These are phyloP conservation scores for Aphodius sticticus DNA, from an alignment of 2,888 invertebrate species.

Conservation along the genomic window DNA sequence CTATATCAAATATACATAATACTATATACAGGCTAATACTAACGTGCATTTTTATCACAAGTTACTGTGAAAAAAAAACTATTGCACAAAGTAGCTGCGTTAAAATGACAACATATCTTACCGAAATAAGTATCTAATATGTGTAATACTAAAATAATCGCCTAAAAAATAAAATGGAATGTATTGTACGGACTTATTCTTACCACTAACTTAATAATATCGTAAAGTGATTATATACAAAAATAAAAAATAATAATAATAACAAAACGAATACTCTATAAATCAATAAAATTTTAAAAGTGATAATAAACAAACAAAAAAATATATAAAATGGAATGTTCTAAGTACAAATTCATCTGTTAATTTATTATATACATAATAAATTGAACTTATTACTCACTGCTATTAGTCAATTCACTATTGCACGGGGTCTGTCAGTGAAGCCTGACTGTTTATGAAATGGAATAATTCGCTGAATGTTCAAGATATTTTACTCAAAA, in stretches of 20 bases:
- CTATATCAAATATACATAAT: neutral
- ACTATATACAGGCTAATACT: conserved; percentile 26
- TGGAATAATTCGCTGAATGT: no score
- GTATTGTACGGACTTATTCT: conserved; percentile 43
- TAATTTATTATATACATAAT: neutral
- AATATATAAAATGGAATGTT: conserved; percentile 19
- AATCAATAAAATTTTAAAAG: conserved; percentile 5
- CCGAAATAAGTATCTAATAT: conserved; percentile 18
- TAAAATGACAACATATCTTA: conserved; percentile 35
- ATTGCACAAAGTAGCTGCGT: conserved; percentile 38
- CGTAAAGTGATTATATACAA: neutral
- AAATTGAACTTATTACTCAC: neutral
- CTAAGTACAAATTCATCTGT: neutral
- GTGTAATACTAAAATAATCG: conserved; percentile 9
- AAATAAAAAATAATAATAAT: neutral
- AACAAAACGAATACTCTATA: neutral
- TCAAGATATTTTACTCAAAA: no score
- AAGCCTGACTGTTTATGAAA: no score
- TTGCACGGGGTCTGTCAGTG: no score
- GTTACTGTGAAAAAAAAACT: neutral
- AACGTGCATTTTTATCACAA: conserved; percentile 8
- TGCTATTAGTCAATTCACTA: no score
- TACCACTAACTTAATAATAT: neutral
- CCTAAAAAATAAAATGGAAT: conserved; percentile 40
- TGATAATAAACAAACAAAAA: conserved; percentile 7